Evolutionary conservation across 1,140 invertebrate genomes (phyloP).

Genomic region (Sitobion miscanthi): DNA sequence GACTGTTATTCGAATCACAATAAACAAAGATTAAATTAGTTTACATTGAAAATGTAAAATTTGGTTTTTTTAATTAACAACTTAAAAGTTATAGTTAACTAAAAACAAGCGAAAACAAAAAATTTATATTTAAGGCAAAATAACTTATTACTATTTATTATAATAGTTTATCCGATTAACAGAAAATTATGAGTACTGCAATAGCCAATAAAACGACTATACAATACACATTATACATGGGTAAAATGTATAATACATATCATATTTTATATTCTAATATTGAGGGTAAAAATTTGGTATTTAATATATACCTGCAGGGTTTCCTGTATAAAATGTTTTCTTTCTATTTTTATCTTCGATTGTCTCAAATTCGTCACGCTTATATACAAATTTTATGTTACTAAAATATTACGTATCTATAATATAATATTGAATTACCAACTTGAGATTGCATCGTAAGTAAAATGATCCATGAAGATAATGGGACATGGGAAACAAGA

Average conservation of each 20-base stretch:
- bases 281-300: background rate
- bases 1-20: background rate
- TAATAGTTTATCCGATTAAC: background rate
- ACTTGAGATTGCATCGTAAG: background rate
- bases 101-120: background rate
- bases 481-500: background rate
- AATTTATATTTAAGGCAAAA: background rate
- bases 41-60: background rate
- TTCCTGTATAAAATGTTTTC: background rate
- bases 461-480: background rate
- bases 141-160: background rate
- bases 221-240: background rate
- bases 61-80: background rate
- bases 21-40: background rate
- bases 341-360: background rate
- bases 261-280: background rate
- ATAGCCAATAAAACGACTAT: background rate
- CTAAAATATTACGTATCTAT: background rate
- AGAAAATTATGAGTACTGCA: background rate
- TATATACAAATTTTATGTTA: background rate
- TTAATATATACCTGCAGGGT: background rate
- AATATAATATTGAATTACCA: background rate
- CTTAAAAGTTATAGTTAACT: background rate
- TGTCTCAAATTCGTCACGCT: constrained; percentile 20
- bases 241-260: background rate